Evolutionary conservation across 1,140 invertebrate species (phyloP), one percentile per base, ranked within the genome.

Genomic region (Drosophila setifemur): DNA sequence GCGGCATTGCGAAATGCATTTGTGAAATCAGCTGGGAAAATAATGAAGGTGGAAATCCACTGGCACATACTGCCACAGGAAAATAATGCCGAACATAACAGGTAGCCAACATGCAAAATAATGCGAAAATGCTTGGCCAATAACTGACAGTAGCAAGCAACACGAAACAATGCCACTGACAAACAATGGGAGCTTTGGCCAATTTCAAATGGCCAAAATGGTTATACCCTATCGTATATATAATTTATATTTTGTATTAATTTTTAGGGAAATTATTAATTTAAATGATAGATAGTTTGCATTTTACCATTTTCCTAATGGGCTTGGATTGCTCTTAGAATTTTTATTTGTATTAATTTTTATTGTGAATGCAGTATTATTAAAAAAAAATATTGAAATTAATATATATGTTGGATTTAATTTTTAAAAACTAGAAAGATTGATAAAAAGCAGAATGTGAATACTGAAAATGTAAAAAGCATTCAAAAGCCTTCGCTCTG

Each of bases 121-220:
- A 75, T 69, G 60, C 74, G 54, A 47, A 73, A 85, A 72, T 83
- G 9, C 40, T 44, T 48, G 40, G 49, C 40, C 81, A 68, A 79
- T 79, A 72, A 75, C 75, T 86, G 81, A 64, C 74, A 79, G 57
- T 72, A 79, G 60, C 81, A 48, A 81, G 60, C 60, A 28, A 29
- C n/a, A n/a, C 35, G n/a, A 49, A 66, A 72, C 74, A 83, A 83
- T 57, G 73, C 44, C 35, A 48, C 43, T 31, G 23, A 21, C 33
- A 40, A 53, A 45, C 19, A 40, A 42, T 44, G 21, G 3, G 5
- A 6, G 18, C n/a, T 6, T 3, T 29, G n/a, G n/a, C n/a, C n/a
- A n/a, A n/a, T n/a, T n/a, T n/a, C n/a, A n/a, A n/a, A n/a, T n/a
- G n/a, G n/a, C n/a, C n/a, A n/a, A n/a, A n/a, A n/a, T n/a, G n/a